Conservation (phyloP, 2,113 vertebrate species). For the Platysteira castanea region DNA sequence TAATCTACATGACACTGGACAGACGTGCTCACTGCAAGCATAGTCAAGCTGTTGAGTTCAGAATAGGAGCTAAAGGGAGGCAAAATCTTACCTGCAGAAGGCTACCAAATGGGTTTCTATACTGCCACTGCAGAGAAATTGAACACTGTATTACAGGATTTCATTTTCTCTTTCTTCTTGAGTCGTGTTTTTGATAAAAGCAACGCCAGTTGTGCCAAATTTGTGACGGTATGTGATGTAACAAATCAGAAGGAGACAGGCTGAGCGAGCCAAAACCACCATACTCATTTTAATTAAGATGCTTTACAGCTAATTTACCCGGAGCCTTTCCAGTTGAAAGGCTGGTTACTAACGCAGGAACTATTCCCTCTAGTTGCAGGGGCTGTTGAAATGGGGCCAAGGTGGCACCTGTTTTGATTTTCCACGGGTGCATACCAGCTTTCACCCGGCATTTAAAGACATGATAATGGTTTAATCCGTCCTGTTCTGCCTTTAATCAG, state of each 20-base stretch:
- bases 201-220: neutral
- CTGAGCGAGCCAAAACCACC: constrained; percentile 28
- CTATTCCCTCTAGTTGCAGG: constrained; percentile 9
- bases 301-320: constrained; percentile 64
- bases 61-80: neutral
- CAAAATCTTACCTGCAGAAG: neutral
- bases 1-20: neutral
- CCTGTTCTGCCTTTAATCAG: constrained; percentile 67
- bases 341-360: constrained; percentile 47
- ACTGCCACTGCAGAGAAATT: neutral
- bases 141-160: neutral
- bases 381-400: constrained; percentile 47
- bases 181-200: neutral
- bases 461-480: constrained; percentile 71
- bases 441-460: constrained; percentile 34
- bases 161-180: neutral
- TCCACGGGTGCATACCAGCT: constrained; percentile 61
- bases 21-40: neutral
- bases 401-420: constrained; percentile 73
- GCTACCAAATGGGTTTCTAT: neutral
- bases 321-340: constrained; percentile 65
- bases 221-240: constrained; percentile 25
- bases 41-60: neutral
- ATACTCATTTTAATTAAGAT: constrained; percentile 68
- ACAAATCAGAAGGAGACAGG: constrained; percentile 46